These are phyloP conservation scores for Malurus elegans DNA, from an alignment of 2,113 vertebrate genomes.

Conservation along the genomic window DNA sequence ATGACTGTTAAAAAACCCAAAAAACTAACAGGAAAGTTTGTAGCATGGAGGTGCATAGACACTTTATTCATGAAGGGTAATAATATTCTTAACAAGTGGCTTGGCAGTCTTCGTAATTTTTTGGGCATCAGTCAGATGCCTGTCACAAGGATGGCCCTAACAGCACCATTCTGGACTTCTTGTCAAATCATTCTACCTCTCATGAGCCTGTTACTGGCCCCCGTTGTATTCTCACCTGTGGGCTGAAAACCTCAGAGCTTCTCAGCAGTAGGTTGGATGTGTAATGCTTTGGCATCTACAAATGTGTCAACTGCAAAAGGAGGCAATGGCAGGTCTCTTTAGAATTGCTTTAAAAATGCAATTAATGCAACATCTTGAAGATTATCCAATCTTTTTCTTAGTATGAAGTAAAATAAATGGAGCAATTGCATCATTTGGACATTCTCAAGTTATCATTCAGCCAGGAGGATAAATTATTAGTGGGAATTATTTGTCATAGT, in stretches of 20 bases:
- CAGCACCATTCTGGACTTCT: not conserved
- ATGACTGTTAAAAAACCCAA: not conserved
- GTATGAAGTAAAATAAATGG: not conserved
- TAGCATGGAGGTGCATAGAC: not conserved
- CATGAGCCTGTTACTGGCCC: rapidly evolving
- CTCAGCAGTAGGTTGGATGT: not conserved
- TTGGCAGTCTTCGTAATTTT: not conserved
- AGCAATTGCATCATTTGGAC: not conserved
- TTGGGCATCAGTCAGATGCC: not conserved
- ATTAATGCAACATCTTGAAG: not conserved
- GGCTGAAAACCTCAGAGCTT: not conserved
- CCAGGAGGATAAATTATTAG: not conserved
- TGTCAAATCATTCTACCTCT: not conserved
- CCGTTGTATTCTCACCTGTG: not conserved
- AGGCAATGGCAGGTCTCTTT: not conserved
- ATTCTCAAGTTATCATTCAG: not conserved
- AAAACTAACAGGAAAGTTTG: not conserved
- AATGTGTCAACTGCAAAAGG: not conserved
- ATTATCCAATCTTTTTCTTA: not conserved
- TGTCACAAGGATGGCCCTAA: not conserved
- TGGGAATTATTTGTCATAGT: not conserved
- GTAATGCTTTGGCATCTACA: not conserved
- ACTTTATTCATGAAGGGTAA: not conserved
- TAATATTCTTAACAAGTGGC: not conserved
- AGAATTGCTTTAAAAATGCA: not conserved